Base-by-base conservation (phyloP, 2,888 invertebrate species). In the Neoitamus cyanurus region DNA sequence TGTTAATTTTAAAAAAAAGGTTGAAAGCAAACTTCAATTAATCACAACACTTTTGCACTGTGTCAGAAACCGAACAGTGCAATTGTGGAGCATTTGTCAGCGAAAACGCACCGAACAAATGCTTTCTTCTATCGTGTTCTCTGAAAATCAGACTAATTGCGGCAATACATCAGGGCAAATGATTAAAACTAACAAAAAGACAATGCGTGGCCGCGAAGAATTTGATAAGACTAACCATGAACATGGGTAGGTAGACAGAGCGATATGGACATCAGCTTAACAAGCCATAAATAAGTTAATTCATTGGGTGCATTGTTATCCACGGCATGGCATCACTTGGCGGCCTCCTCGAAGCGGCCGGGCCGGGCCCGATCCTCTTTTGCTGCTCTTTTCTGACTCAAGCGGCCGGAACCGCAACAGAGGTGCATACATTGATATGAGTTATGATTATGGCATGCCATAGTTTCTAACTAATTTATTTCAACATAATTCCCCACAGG, bases 271-370 rank as follows among this genome's bases (percentile, higher is more conserved):
- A 84, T 42, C 83, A 73, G 20, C 30, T 46, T 82, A 82, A 84
- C 84, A 84, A 84, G 84, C 69, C 84, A 84, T 84, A 84, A 84
- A 84, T 84, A 84, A 84, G 78, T 84, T 78, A 83, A 83, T 83
- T 83, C 83, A 48, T 83, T 83, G 80, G 34, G 58, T 80, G 83
- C 83, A 83, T 84, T 84, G 77, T 84, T 84, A 68, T 58, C 73
- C 75, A 77, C 15, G 84, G 46, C 75, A 77, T 11, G 84, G 46
- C 75, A 83, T 70, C 83, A 75, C 46, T 77, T 36, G 20, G 25
- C 9, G 78, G 68, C 25, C 46, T 68, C 20, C 37, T 69, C 34
- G 68, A 37, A 48, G 82, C 82, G 37, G 36, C 20, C 68, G 48
- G 25, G 37, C 37, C 20, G 69, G 82, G 20, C 69, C 69, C n/a